These are phyloP conservation scores for Horisme vitalbata DNA, from an alignment of 2,888 invertebrate genomes.

Conservation along the genomic window DNA sequence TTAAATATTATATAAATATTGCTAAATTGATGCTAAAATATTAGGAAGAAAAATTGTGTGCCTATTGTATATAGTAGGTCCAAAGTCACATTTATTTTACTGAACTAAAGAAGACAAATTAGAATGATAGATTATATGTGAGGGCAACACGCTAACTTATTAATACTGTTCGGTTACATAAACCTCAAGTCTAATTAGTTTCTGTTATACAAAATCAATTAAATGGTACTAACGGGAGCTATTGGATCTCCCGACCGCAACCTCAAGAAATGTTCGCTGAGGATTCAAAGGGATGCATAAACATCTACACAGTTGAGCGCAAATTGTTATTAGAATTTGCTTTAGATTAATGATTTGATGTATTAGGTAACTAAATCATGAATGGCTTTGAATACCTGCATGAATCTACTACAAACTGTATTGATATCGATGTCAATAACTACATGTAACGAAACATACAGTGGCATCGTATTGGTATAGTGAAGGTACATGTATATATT, in stretches of 20 bases:
- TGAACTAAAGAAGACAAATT: conserved; percentile 55
- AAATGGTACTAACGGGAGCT: conserved; percentile 66
- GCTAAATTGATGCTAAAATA: no score
- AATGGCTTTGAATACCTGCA: background rate
- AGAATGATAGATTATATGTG: conserved; percentile 57
- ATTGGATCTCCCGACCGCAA: conserved; percentile 60
- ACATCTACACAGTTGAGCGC: conserved; percentile 43
- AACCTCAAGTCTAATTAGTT: conserved; percentile 80
- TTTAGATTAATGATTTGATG: conserved; percentile 31
- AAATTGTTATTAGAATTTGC: conserved; percentile 50
- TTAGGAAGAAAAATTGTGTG: no score
- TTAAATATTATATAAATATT: no score
- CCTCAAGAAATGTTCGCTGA: conserved; percentile 64
- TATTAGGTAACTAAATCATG: conserved; percentile 17
- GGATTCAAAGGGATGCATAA: conserved; percentile 62
- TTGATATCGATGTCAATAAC: no score
- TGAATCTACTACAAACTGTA: background rate
- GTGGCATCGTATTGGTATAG: no score
- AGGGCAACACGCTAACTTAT: conserved; percentile 66
- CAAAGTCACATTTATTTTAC: no score
- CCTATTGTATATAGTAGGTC: no score
- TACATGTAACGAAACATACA: no score
- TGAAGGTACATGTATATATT: no score
- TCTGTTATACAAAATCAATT: conserved; percentile 77
- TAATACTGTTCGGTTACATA: conserved; percentile 72